These are phyloP conservation scores for Meloidogyne hapla DNA, from an alignment of 1,140 invertebrate species.

Conservation along the genomic window DNA sequence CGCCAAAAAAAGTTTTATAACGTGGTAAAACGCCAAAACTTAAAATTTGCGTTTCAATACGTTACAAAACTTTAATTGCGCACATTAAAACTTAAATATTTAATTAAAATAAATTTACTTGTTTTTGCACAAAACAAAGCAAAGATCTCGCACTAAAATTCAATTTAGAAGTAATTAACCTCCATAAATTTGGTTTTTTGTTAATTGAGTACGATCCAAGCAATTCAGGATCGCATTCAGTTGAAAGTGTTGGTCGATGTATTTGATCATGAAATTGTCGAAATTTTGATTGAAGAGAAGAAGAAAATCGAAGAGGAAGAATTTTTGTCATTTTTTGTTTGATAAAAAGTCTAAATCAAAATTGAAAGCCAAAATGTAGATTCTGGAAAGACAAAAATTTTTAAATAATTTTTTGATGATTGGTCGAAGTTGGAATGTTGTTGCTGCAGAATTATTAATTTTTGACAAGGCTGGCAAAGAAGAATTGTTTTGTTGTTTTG, in stretches of 20 bases:
- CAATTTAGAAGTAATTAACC: background rate
- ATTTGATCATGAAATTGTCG: background rate
- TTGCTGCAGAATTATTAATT: too few relatives aligned
- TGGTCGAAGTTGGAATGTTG: too few relatives aligned
- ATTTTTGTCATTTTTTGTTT: background rate
- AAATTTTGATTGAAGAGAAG: constrained; percentile 2
- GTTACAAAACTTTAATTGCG: background rate
- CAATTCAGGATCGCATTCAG: background rate
- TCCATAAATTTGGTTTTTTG: background rate
- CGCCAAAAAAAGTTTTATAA: background rate
- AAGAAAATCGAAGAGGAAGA: background rate
- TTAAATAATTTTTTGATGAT: too few relatives aligned
- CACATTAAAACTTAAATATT: background rate
- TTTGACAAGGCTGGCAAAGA: too few relatives aligned
- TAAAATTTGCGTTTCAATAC: background rate
- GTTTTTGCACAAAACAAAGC: constrained; percentile 2
- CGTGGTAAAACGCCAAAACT: background rate
- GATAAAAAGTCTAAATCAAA: background rate
- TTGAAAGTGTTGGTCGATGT: background rate
- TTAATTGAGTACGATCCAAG: background rate
- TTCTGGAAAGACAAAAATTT: too few relatives aligned
- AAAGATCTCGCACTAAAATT: background rate
- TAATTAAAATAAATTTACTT: background rate
- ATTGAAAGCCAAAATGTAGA: too few relatives aligned
- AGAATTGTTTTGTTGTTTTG: background rate